Conservation (phyloP, 1,140 invertebrate genomes). For the Anadara kagoshimensis region DNA sequence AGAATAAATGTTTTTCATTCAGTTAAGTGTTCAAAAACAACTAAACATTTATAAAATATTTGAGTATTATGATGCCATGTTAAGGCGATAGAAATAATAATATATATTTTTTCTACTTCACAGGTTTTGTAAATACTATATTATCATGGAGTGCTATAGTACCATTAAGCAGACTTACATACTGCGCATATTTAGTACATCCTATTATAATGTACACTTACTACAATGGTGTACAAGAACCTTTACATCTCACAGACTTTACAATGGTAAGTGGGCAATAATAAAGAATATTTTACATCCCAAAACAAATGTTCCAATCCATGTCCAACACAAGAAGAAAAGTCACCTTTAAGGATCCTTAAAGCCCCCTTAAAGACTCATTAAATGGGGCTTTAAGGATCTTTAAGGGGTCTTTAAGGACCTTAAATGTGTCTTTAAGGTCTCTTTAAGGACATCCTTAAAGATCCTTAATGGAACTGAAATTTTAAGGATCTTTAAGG, state of each 20-base stretch:
- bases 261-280: not conserved
- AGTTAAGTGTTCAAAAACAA: not conserved
- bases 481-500: too few species aligned
- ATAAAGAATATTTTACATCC: not conserved
- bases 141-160: not conserved
- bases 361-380: too few species aligned
- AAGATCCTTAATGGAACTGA: too few species aligned
- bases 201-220: not conserved
- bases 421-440: too few species aligned
- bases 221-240: not conserved
- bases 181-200: not conserved
- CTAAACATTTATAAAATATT: not conserved
- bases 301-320: too few species aligned
- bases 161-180: not conserved
- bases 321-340: too few species aligned
- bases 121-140: not conserved
- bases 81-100: not conserved
- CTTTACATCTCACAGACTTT: not conserved
- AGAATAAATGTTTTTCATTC: not conserved
- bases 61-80: not conserved
- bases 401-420: too few species aligned
- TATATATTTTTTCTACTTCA: not conserved
- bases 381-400: too few species aligned
- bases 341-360: too few species aligned
- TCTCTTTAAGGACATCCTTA: too few species aligned